Evolutionary conservation across 1,140 invertebrate species (phyloP).

Genomic region (Eubasilissa regina): DNA sequence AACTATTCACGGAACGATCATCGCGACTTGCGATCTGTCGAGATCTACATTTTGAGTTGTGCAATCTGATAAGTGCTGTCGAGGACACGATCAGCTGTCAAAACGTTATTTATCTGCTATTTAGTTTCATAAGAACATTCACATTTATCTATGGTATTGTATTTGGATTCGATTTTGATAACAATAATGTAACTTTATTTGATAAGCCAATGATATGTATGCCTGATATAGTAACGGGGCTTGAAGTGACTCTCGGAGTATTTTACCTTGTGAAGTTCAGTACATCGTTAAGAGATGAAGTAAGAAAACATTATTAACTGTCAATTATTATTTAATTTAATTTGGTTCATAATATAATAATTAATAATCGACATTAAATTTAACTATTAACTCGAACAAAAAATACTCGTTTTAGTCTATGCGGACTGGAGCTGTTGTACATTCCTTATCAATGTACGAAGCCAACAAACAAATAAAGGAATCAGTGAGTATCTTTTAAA

Average conservation of each 20-base stretch:
- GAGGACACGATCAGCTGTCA: background rate
- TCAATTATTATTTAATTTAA: background rate
- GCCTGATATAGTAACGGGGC: background rate
- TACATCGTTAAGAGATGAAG: background rate
- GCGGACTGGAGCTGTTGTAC: no score
- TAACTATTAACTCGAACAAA: no score
- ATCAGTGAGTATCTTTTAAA: no score
- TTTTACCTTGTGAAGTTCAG: background rate
- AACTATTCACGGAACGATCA: no score
- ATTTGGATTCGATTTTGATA: background rate
- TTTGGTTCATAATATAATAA: no score
- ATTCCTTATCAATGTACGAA: no score
- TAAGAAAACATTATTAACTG: background rate
- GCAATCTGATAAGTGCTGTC: background rate
- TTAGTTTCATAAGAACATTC: background rate
- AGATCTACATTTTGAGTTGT: slow-evolving; percentile 11
- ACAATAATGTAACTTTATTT: background rate
- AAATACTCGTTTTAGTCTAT: no score
- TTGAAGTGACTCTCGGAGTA: background rate
- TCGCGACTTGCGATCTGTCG: background rate
- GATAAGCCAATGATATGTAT: background rate
- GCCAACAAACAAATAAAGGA: no score
- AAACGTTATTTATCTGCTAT: background rate
- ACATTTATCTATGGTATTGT: background rate
- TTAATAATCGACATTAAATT: no score